Conservation (phyloP, 2,113 vertebrate species). For the Aptenodytes forsteri region DNA sequence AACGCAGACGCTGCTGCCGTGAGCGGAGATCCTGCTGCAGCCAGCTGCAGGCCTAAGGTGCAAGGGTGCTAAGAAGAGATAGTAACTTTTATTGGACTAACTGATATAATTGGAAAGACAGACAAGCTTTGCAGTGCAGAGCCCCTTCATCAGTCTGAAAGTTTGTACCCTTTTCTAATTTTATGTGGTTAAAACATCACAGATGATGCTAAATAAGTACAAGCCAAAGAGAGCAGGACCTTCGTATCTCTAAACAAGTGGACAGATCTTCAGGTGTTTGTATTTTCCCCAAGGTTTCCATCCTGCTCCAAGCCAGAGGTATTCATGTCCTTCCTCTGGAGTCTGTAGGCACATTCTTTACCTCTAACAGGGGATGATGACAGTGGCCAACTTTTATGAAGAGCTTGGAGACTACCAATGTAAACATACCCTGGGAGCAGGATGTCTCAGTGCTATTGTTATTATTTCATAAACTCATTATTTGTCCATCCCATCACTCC, state of each 20-base stretch:
- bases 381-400: neutral
- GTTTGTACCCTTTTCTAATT: neutral
- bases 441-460: neutral
- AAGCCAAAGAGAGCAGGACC: neutral
- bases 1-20: accelerated
- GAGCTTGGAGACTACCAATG: neutral
- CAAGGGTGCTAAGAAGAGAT: neutral
- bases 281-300: neutral
- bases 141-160: neutral
- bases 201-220: neutral
- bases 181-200: neutral
- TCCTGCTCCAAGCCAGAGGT: neutral
- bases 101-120: neutral
- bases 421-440: neutral
- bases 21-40: neutral
- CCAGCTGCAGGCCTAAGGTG: neutral
- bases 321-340: neutral
- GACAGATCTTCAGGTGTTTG: neutral
- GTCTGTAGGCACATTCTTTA: neutral
- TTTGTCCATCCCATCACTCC: neutral
- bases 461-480: neutral
- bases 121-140: neutral
- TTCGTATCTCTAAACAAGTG: neutral
- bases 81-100: neutral
- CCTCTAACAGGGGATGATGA: neutral